Evolutionary conservation across 64 coral and sea anemone genomes (phyloP), one percentile per base, ranked within the genome.

Genomic region (Pocillopora verrucosa): DNA sequence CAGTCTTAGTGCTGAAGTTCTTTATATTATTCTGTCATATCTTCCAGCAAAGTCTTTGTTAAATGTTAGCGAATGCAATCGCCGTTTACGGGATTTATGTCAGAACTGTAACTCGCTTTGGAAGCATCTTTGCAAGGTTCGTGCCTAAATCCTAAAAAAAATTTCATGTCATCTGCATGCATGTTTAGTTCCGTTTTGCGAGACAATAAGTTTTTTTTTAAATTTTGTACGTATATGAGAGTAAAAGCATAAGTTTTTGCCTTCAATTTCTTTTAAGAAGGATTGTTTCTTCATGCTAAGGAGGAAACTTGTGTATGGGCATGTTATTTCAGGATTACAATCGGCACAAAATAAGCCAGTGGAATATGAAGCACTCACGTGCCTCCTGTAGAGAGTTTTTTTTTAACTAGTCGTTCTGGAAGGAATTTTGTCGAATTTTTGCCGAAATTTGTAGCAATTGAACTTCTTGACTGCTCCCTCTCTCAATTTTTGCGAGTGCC

Each of bases 21-120:
- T 95, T 37, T 58, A 73, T 35, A 89, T 92, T 45, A 95, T 95
- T 59, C 65, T 92, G 34, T 95, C 94, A 14, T 92, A 89, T 51
- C 90, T 95, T 84, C 78, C 94, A 9, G 81, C 86, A 89, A 95
- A 95, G 73, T 87, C 94, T 51, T 59, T 95, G 60, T 75, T 95
- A 25, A 95, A 95, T 51, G 60, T 95, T 0, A 95, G 89, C 16
- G 94, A 95, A 76, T 92, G 89, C 5, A 92, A 90, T 60, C 89
- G 80, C 2, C 78, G 86, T 37, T 69, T 95, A 86, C 77, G 86
- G 16, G 90, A 92, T 63, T 82, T 92, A 73, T 83, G 89, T 20
- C 60, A 85, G 78, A 80, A 92, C 38, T 92, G 90, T 58, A 87
- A 95, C 89, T 62, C 75, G 9, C 72, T 95, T 1, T 95, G 94